Evolutionary conservation across 2,888 invertebrate species (phyloP).

Genomic region (Petrolisthes cinctipes): DNA sequence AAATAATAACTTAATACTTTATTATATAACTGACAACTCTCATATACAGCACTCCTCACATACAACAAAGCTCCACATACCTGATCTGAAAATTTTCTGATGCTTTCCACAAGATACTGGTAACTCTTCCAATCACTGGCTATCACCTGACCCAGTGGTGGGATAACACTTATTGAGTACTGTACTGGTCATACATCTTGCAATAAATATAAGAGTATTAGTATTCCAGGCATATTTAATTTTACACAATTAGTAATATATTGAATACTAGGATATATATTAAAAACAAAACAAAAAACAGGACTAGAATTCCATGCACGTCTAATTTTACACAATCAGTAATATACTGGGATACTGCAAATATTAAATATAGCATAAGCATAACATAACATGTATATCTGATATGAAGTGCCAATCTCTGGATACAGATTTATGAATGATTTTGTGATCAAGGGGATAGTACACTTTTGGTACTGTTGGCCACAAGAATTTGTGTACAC

Average conservation of each 20-base stretch:
- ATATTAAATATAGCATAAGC: no score
- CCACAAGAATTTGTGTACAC: no score
- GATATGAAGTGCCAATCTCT: no score
- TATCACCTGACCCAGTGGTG: constrained; percentile 92
- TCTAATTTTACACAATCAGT: no score
- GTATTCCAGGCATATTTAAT: neutral
- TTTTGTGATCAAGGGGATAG: neutral
- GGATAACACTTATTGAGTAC: constrained; percentile 98
- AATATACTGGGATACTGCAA: no score
- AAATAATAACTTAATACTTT: neutral
- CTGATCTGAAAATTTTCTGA: constrained; percentile 94
- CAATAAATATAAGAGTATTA: neutral
- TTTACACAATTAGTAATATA: neutral
- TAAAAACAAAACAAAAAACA: neutral
- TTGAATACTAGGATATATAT: neutral
- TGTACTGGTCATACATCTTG: constrained; percentile 93
- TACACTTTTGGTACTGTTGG: no score
- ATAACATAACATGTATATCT: no score
- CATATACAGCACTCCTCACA: no score
- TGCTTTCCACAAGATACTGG: constrained; percentile 98
- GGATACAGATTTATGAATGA: constrained; percentile 3
- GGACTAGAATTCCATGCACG: no score
- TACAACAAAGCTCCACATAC: constrained; percentile 70
- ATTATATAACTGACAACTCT: neutral
- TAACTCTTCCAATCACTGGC: constrained; percentile 96